phyloP scores from a whole-genome alignment of 2,888 invertebrate species.

The Zootermopsis nevadensis region DNA sequence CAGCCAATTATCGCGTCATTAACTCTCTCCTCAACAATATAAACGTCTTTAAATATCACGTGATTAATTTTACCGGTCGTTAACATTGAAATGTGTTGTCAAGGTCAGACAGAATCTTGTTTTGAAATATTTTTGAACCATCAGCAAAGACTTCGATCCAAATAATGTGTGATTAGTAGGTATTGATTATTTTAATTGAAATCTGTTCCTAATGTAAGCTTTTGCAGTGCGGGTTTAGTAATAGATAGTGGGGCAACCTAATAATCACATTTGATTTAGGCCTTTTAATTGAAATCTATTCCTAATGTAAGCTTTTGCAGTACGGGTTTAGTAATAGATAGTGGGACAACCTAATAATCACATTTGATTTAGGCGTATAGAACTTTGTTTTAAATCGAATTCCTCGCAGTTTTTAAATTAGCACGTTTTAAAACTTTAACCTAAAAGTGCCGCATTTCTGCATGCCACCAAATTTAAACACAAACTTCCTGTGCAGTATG shows the following conservation, averaged over 20 bases:
- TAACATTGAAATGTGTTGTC: constrained; percentile 38
- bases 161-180: not conserved
- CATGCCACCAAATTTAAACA: too few species aligned
- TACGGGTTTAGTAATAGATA: not conserved
- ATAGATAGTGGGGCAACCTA: too few species aligned
- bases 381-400: too few species aligned
- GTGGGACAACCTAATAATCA: too few species aligned
- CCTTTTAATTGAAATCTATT: not conserved
- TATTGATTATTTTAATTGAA: not conserved
- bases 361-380: too few species aligned
- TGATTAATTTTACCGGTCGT: constrained; percentile 23
- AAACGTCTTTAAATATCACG: not conserved
- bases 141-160: not conserved
- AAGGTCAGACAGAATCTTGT: constrained; percentile 17
- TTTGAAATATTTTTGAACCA: too few species aligned
- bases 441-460: too few species aligned
- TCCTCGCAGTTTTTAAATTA: too few species aligned
- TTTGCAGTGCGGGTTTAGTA: not conserved
- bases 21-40: not conserved
- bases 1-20: not conserved
- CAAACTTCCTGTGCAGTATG: too few species aligned
- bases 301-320: not conserved
- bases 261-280: too few species aligned
- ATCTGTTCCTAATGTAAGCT: not conserved
- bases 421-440: too few species aligned